A percentile compares a stretch with the other conserved stretches of the same genome.
Evolutionary conservation across 2,888 invertebrate genomes (phyloP).

Genomic region (Athrips mouffetella): DNA sequence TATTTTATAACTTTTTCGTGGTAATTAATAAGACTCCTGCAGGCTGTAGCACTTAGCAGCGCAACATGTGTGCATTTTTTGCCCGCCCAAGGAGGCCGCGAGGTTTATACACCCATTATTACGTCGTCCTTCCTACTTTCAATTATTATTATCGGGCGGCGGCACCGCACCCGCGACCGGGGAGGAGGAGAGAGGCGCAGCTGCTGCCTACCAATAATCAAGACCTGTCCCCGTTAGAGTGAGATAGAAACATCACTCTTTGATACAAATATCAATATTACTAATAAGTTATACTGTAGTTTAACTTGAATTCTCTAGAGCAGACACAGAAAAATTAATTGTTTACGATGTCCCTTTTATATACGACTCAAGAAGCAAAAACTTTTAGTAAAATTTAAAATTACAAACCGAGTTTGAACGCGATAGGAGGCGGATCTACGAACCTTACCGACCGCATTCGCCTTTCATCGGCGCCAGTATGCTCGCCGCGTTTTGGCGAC

Average conservation of each 20-base stretch:
- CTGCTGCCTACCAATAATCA: constrained; percentile 80
- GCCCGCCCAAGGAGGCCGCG: constrained; percentile 79
- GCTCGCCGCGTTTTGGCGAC: constrained; percentile 76
- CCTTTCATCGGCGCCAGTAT: constrained; percentile 51
- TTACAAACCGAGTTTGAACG: constrained; percentile 54
- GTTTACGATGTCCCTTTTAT: too few species aligned
- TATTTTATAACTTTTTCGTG: not conserved
- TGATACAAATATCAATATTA: not conserved
- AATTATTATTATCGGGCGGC: constrained; percentile 79
- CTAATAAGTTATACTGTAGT: too few species aligned
- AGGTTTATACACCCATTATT: constrained; percentile 79
- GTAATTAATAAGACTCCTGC: constrained; percentile 11
- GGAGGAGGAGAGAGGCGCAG: constrained; percentile 79
- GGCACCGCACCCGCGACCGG: constrained; percentile 67
- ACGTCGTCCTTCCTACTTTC: constrained; percentile 79
- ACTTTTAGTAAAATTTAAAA: constrained; percentile 23
- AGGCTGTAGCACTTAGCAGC: not conserved
- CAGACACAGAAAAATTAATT: too few species aligned
- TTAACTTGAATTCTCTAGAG: too few species aligned
- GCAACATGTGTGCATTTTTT: constrained; percentile 76
- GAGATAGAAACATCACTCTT: constrained; percentile 53
- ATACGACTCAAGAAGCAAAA: not conserved
- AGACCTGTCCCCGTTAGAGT: constrained; percentile 63
- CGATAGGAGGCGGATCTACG: constrained; percentile 77
- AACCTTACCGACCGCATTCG: constrained; percentile 61